Conservation (phyloP, 2,113 vertebrate genomes). For the Rynchops niger region DNA sequence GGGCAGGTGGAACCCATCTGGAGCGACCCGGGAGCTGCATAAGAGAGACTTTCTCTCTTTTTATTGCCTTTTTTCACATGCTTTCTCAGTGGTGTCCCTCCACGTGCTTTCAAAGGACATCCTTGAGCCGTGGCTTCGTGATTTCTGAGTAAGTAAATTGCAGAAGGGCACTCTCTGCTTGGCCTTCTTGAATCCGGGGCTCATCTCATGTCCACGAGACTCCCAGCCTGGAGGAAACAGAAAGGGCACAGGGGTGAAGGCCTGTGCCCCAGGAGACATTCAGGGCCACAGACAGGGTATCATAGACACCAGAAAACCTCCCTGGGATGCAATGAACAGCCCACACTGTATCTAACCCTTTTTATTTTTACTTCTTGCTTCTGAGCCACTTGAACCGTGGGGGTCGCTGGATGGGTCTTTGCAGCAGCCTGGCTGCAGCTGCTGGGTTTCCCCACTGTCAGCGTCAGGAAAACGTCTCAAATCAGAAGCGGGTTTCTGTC, state of each 20-base stretch:
- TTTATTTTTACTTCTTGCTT: neutral
- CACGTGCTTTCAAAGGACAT: neutral
- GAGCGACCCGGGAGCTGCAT: neutral
- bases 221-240: neutral
- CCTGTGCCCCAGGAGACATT: neutral
- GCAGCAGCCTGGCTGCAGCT: neutral
- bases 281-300: neutral
- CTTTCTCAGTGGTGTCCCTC: neutral
- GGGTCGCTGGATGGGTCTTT: accelerated
- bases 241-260: neutral
- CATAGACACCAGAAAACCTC: neutral
- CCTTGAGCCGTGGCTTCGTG: neutral
- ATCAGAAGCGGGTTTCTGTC: slow-evolving; percentile 1
- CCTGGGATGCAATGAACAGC: neutral
- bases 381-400: neutral
- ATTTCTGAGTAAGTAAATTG: neutral
- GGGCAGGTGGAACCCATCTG: neutral
- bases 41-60: neutral
- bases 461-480: neutral
- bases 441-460: neutral
- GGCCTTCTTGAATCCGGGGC: neutral
- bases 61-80: neutral
- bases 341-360: neutral
- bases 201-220: accelerated
- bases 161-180: neutral